Evolutionary conservation across 2,888 invertebrate species (phyloP).

Genomic region (Antheraea yamamai): DNA sequence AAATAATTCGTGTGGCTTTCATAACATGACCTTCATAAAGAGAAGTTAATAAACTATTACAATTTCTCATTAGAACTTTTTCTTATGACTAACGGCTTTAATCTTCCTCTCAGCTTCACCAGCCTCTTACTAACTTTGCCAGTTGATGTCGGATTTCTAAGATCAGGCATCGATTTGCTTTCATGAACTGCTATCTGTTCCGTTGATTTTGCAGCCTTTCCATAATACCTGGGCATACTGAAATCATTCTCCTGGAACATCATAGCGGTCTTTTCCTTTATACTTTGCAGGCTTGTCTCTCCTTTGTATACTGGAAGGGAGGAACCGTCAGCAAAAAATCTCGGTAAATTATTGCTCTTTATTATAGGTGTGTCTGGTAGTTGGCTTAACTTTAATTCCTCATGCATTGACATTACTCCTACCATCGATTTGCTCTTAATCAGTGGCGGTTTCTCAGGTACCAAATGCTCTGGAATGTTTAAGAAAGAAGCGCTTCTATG

Average conservation of each 20-base stretch:
- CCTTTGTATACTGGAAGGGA: conserved; percentile 66
- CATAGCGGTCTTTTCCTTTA: conserved; percentile 78
- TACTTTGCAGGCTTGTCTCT: conserved; percentile 71
- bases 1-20: not conserved
- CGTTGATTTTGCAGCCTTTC: conserved; percentile 59
- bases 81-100: conserved; percentile 75
- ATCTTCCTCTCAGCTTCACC: conserved; percentile 67
- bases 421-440: conserved; percentile 73
- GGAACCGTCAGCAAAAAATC: conserved; percentile 73
- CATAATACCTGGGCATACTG: conserved; percentile 84
- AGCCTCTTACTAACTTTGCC: conserved; percentile 71
- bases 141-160: conserved; percentile 56
- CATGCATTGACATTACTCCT: conserved; percentile 57
- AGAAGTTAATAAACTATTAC: conserved; percentile 31
- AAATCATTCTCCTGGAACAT: conserved; percentile 79
- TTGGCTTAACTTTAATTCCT: conserved; percentile 65
- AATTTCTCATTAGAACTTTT: conserved; percentile 72
- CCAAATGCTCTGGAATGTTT: conserved; percentile 70
- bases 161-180: conserved; percentile 78
- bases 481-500: conserved; percentile 77
- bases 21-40: not conserved
- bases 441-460: conserved; percentile 68
- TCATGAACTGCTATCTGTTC: conserved; percentile 63
- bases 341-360: conserved; percentile 71
- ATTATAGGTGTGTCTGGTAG: conserved; percentile 77